Conservation (phyloP, 1,140 invertebrate genomes). For the Acromyrmex heyeri region DNA sequence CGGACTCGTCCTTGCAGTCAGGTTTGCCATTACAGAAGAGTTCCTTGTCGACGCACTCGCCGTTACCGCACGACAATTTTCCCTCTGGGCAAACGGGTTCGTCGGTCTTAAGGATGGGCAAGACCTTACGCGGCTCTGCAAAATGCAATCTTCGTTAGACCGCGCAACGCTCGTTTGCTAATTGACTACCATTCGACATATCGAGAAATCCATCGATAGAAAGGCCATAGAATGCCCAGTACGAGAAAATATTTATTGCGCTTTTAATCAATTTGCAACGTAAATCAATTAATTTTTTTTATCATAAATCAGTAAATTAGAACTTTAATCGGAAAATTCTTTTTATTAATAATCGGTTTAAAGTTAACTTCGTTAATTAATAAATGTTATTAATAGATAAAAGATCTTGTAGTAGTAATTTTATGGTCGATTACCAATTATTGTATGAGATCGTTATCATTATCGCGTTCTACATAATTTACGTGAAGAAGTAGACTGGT, state of each 20-base stretch:
- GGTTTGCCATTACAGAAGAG: constrained; percentile 97
- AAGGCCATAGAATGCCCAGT: constrained; percentile 12
- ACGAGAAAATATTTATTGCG: not conserved
- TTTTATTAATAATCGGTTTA: not conserved
- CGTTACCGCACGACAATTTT: constrained; percentile 95
- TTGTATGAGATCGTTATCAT: not conserved
- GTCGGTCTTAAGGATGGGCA: constrained; percentile 96
- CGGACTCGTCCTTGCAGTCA: constrained; percentile 97
- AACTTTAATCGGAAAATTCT: not conserved
- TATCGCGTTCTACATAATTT: constrained; percentile 71
- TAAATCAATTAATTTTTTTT: not conserved
- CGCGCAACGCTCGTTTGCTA: not conserved
- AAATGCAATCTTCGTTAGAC: constrained; percentile 72
- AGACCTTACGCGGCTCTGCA: constrained; percentile 94
- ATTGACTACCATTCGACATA: constrained; percentile 17
- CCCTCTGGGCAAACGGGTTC: constrained; percentile 95
- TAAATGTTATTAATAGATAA: not conserved
- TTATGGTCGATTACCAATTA: not conserved
- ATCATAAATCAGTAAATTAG: not conserved
- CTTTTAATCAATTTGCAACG: not conserved
- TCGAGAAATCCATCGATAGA: not conserved
- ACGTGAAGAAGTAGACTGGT: constrained; percentile 47
- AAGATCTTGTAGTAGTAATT: not conserved
- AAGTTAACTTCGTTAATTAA: not conserved
- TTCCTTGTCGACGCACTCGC: constrained; percentile 95